A percentile compares a stretch with the other conserved stretches of the same genome.
phyloP scores from a whole-genome alignment of 2,113 vertebrate genomes.

The Mesitornis unicolor region DNA sequence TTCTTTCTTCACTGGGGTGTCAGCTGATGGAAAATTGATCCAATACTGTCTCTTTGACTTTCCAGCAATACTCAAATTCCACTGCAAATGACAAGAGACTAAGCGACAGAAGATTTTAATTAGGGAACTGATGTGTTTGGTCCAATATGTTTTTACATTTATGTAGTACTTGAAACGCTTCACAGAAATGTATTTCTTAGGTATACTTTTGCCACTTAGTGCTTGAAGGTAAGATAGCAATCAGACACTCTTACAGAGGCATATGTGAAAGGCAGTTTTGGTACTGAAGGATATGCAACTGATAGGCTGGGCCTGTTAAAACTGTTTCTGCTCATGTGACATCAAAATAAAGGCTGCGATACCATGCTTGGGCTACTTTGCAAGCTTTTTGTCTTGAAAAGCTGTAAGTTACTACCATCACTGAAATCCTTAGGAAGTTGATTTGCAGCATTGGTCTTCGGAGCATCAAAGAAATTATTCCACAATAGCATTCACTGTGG shows the following conservation, averaged over 20 bases:
- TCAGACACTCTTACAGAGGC: not conserved
- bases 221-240: not conserved
- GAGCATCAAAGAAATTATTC: not conserved
- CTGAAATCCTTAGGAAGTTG: rapidly evolving
- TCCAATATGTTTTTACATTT: not conserved
- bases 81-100: not conserved
- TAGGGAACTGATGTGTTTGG: not conserved
- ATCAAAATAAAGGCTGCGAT: not conserved
- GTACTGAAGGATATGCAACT: not conserved
- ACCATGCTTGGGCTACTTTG: not conserved
- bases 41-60: not conserved
- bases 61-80: not conserved
- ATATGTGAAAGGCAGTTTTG: not conserved
- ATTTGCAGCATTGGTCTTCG: not conserved
- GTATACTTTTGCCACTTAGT: not conserved
- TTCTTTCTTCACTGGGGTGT: not conserved
- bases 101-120: not conserved
- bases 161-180: not conserved
- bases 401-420: not conserved
- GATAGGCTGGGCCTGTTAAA: not conserved
- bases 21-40: not conserved
- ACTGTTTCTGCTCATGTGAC: not conserved
- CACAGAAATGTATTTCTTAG: not conserved
- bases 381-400: not conserved
- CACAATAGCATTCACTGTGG: not conserved